phyloP scores from a whole-genome alignment of 1,140 invertebrate genomes.

The Pantala flavescens region DNA sequence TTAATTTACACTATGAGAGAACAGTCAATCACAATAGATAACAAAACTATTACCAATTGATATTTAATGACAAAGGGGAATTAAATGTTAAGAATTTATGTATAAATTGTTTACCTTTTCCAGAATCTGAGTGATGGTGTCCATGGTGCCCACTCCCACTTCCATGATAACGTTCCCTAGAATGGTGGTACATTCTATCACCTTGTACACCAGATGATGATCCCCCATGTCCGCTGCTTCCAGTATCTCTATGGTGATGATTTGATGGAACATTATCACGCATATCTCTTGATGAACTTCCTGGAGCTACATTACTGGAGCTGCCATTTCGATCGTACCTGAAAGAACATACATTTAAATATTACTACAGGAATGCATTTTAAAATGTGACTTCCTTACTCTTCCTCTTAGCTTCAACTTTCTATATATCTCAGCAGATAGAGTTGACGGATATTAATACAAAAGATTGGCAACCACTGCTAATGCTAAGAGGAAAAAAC shows the following conservation, averaged over 20 bases:
- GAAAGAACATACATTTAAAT: not conserved
- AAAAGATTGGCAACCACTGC: too few relatives aligned
- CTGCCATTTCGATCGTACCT: not conserved
- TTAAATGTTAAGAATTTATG: too few relatives aligned
- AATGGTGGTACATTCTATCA: not conserved
- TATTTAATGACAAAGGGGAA: too few relatives aligned
- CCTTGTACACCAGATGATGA: not conserved
- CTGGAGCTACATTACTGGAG: not conserved
- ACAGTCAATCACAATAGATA: too few relatives aligned
- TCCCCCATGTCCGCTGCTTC: not conserved
- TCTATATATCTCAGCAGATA: too few relatives aligned
- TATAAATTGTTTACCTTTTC: not conserved
- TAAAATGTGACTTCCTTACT: too few relatives aligned
- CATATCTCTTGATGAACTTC: not conserved
- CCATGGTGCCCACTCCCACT: not conserved
- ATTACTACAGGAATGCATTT: too few relatives aligned
- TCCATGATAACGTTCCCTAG: not conserved
- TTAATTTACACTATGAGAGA: too few relatives aligned
- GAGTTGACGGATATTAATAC: too few relatives aligned
- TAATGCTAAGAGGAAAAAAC: too few relatives aligned
- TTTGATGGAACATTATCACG: not conserved
- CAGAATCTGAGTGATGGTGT: not conserved
- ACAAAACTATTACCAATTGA: too few relatives aligned
- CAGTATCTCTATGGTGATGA: not conserved
- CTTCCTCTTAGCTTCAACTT: too few relatives aligned